Conservation (phyloP, 2,113 vertebrate genomes). For the Perca fluviatilis region DNA sequence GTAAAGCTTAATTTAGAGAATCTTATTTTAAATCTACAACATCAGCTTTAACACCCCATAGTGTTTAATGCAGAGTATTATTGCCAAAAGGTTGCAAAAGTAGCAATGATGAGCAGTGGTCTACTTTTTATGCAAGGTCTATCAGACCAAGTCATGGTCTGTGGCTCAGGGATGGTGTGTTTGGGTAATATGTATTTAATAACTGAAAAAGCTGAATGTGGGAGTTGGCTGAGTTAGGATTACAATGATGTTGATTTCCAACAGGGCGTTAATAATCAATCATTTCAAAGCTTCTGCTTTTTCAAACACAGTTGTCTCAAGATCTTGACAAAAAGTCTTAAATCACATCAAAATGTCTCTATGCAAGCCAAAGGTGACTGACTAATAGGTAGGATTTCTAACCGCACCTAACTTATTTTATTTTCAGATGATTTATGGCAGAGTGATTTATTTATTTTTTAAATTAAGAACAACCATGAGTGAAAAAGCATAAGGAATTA, state of each 20-base stretch:
- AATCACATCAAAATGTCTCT: constrained; percentile 9
- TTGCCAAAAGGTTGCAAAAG: neutral
- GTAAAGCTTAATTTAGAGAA: constrained; percentile 24
- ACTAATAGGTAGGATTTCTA: neutral
- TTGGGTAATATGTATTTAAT: neutral
- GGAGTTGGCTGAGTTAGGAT: neutral
- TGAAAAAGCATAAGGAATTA: neutral
- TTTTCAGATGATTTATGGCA: constrained; percentile 10
- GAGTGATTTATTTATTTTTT: constrained; percentile 31
- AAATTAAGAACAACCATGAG: neutral
- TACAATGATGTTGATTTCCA: neutral
- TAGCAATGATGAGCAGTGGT: constrained; percentile 14
- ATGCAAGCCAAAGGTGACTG: constrained; percentile 61
- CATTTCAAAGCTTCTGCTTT: constrained; percentile 19
- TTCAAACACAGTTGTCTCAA: neutral
- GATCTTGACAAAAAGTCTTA: neutral
- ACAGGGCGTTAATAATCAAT: neutral
- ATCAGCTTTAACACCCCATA: neutral
- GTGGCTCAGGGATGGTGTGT: constrained; percentile 40
- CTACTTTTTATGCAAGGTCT: constrained; percentile 35
- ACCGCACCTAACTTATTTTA: constrained; percentile 8
- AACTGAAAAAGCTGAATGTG: constrained; percentile 1
- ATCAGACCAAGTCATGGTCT: neutral
- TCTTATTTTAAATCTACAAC: constrained; percentile 6
- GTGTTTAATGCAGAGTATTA: constrained; percentile 1